Evolutionary conservation across 2,888 invertebrate genomes (phyloP).

Genomic region (Uropetala carovei): DNA sequence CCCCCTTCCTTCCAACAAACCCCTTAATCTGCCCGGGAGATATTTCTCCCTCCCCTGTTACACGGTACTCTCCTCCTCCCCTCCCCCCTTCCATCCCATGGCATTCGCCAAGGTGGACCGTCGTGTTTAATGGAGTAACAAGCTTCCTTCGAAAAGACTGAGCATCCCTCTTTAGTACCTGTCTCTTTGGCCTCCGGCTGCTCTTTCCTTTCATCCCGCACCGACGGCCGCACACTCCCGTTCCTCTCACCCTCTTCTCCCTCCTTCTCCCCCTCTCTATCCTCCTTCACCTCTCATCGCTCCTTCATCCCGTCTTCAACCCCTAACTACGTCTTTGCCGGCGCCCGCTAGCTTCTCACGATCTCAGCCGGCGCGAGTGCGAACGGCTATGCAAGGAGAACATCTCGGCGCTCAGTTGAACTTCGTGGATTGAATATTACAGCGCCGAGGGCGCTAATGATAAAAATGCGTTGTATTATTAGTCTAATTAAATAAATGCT

Average conservation of each 20-base stretch:
- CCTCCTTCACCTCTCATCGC: not conserved
- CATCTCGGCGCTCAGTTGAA: no score
- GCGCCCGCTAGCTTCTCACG: not conserved
- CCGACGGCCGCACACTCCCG: not conserved
- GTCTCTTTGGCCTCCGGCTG: slow-evolving; percentile 38
- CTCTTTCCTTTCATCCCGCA: slow-evolving; percentile 31
- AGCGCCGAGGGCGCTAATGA: no score
- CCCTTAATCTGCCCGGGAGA: not conserved
- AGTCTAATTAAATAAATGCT: no score
- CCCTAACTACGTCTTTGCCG: not conserved
- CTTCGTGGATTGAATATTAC: no score
- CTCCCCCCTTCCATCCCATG: not conserved
- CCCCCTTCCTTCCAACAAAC: not conserved
- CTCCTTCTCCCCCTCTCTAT: not conserved
- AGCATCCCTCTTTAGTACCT: slow-evolving; percentile 61
- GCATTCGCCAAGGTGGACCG: slow-evolving; percentile 56
- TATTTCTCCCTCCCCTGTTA: not conserved
- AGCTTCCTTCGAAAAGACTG: slow-evolving; percentile 52
- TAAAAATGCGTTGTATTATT: no score
- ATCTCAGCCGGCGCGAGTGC: not conserved
- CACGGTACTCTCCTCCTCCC: not conserved
- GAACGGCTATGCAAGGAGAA: not conserved
- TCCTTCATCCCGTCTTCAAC: not conserved
- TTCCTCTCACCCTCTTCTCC: not conserved
- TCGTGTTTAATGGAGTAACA: slow-evolving; percentile 63